Evolutionary conservation across 2,888 invertebrate species (phyloP), one percentile per base, ranked within the genome.

Genomic region (Sinhomidia bicolor): DNA sequence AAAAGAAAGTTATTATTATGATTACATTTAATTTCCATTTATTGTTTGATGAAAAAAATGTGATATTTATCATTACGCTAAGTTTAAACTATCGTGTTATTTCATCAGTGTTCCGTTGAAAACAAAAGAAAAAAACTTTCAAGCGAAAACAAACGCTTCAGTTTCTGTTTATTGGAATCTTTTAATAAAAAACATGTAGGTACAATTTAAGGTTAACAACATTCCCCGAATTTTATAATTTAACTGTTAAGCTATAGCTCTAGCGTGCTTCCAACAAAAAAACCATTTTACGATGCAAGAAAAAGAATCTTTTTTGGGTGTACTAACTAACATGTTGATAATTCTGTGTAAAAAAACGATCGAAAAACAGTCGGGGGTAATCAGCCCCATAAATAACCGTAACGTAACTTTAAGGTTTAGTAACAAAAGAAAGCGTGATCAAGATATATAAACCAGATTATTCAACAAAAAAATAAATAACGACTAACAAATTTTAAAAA

Each of bases 201-300:
- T 17, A 57, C n/a, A n/a, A 20, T 20, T 57, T 6, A 12, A 54
- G 5, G 17, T 54, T 17, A 54, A 5, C 41, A 41, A 41, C 41
- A 5, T 14, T 47, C 57, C 57, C 20, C 57, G 41, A 71, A 71
- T 71, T 71, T 71, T 71, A 41, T 12, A 57, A 17, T 17, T 20
- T 57, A 57, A 20, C 4, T 20, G 57, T 54, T 23, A 17, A 9
- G 23, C 12, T n/a, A 7, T 17, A 41, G 71, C 10, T 65, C 0
- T 80, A 65, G 81, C 44, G 81, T 81, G 81, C 81, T 81, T 81
- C 81, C 81, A 81, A 65, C n/a, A 51, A 41, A 44, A 79, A 44
- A 23, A 74, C 6, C 23, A 74, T 10, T 12, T 44, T 23, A 47
- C 47, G 26, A 47, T 47, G 41, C 71, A 29, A 29, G 10, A 62